phyloP scores from a whole-genome alignment of 2,113 vertebrate species.

The Sebastes fasciatus region DNA sequence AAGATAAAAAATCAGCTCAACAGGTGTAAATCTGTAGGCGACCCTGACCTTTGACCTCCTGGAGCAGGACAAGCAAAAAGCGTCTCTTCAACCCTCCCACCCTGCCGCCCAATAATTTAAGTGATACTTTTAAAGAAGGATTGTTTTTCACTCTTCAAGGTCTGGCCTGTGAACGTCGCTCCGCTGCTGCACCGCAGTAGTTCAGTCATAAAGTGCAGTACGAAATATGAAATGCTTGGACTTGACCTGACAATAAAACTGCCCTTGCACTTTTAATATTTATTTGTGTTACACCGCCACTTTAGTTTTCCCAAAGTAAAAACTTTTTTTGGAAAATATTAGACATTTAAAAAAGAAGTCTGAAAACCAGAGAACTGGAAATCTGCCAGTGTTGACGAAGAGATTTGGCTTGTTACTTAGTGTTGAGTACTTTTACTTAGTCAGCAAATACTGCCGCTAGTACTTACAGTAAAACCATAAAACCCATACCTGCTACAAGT shows the following conservation, averaged over 20 bases:
- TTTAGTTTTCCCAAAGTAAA: conserved; percentile 30
- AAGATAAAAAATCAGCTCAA: conserved; percentile 20
- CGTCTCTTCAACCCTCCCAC: not conserved
- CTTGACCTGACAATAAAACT: conserved; percentile 68
- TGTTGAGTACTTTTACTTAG: not conserved
- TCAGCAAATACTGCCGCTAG: not conserved
- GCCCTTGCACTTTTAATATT: conserved; percentile 54
- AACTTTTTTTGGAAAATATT: not conserved
- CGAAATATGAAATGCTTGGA: conserved; percentile 72
- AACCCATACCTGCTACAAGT: not conserved
- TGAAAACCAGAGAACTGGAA: conserved; percentile 12
- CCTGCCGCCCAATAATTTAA: conserved; percentile 32
- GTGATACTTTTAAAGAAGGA: conserved; percentile 53
- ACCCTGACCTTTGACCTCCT: conserved; percentile 39
- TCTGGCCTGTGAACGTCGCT: conserved; percentile 39
- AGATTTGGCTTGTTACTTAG: conserved; percentile 12
- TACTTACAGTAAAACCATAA: not conserved
- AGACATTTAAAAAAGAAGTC: not conserved
- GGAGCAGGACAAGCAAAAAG: conserved; percentile 18
- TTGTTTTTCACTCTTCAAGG: conserved; percentile 53
- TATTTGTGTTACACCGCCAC: conserved; percentile 49
- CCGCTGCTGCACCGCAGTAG: conserved; percentile 54
- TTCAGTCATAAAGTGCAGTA: conserved; percentile 59
- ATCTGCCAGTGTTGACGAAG: conserved; percentile 1
- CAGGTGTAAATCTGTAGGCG: conserved; percentile 37